A percentile compares a stretch with the other conserved stretches of the same genome.
phyloP scores from a whole-genome alignment of 2,113 vertebrate genomes.

The Camelus dromedarius region DNA sequence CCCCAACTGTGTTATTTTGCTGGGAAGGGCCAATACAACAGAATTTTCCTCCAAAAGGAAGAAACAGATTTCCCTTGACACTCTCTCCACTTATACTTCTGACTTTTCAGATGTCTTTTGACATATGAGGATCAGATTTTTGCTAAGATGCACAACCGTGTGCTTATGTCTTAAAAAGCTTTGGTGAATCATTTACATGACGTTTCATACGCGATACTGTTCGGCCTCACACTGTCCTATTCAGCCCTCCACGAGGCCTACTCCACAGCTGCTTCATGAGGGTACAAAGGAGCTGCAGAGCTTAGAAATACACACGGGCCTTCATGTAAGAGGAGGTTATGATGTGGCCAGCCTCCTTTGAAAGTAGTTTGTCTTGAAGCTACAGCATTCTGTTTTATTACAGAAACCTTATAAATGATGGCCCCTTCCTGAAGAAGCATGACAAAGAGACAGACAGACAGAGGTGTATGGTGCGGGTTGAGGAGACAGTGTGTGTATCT shows the following conservation, averaged over 20 bases:
- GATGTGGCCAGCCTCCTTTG: not conserved
- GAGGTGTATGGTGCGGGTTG: not conserved
- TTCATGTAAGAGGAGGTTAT: not conserved
- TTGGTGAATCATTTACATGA: not conserved
- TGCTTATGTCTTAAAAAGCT: not conserved
- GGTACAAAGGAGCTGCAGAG: not conserved
- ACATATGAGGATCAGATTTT: not conserved
- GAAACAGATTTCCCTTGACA: not conserved
- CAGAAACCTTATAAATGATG: not conserved
- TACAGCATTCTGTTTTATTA: not conserved
- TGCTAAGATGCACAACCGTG: not conserved
- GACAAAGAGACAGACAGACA: rapidly evolving
- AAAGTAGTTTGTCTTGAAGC: not conserved
- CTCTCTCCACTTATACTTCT: not conserved
- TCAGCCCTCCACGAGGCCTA: not conserved
- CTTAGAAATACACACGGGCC: not conserved
- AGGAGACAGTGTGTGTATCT: not conserved
- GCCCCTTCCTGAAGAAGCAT: not conserved
- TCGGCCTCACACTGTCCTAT: not conserved
- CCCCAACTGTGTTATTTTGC: not conserved
- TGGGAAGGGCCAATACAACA: not conserved
- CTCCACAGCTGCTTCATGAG: rapidly evolving
- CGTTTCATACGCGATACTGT: not conserved
- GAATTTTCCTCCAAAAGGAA: not conserved
- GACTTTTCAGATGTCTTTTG: conserved; percentile 8